Percentiles rank a stretch among this genome's conserved stretches.
These are phyloP conservation scores for Glaucidium brasilianum DNA, from an alignment of 2,113 vertebrate species.

Conservation along the genomic window DNA sequence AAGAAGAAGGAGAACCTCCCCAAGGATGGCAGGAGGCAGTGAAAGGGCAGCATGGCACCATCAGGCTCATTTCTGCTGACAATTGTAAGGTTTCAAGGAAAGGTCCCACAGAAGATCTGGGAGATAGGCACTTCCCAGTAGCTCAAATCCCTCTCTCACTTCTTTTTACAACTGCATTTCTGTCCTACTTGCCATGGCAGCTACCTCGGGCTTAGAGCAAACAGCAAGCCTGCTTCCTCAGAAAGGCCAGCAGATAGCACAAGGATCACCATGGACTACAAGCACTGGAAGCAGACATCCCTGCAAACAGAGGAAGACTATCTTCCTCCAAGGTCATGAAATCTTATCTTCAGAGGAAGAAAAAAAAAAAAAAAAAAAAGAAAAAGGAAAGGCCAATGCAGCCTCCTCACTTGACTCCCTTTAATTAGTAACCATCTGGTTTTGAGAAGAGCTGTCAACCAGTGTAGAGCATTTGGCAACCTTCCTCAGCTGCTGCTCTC, in stretches of 20 bases:
- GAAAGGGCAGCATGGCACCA: rapidly evolving
- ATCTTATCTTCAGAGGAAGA: not conserved
- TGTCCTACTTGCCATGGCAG: not conserved
- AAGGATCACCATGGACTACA: rapidly evolving
- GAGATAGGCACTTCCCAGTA: not conserved
- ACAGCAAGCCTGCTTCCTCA: not conserved
- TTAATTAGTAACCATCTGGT: conserved; percentile 55
- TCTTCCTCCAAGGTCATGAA: not conserved
- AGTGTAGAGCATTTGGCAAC: conserved; percentile 11
- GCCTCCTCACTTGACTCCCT: conserved; percentile 27
- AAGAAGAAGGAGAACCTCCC: not conserved
- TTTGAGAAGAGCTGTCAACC: conserved; percentile 35
- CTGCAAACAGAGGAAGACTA: not conserved
- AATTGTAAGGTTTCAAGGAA: not conserved
- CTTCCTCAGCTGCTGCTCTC: conserved; percentile 18
- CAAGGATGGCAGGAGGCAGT: rapidly evolving
- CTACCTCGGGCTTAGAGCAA: not conserved
- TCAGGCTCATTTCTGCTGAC: not conserved
- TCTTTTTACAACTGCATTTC: not conserved
- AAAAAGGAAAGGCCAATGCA: not conserved
- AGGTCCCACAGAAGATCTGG: not conserved
- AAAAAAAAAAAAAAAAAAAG: not conserved
- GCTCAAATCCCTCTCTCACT: not conserved
- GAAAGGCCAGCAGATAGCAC: not conserved
- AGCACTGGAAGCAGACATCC: not conserved